A percentile compares a stretch with the other conserved stretches of the same genome.
Conservation (phyloP, 2,113 vertebrate genomes). For the Patagioenas fasciata region DNA sequence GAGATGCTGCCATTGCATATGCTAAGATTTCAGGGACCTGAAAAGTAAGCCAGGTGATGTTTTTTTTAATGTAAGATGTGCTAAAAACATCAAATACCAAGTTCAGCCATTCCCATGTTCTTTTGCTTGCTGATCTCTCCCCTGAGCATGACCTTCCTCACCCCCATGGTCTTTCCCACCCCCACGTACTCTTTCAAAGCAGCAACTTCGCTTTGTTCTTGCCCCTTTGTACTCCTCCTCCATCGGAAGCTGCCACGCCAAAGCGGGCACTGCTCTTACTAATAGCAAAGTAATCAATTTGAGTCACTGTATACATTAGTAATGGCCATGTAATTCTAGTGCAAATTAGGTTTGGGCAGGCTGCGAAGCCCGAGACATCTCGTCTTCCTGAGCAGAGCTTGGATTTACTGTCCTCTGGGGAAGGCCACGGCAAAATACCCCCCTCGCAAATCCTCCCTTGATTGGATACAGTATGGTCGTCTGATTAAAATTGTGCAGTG, state of each 20-base stretch:
- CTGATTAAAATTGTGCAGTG: conserved; percentile 63
- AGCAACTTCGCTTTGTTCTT: not conserved
- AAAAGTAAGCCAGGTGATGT: not conserved
- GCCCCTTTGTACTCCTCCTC: not conserved
- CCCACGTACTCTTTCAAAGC: not conserved
- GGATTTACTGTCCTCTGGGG: conserved; percentile 68
- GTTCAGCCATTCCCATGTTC: not conserved
- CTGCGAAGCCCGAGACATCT: conserved; percentile 35
- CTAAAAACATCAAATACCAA: not conserved
- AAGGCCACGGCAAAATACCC: conserved; percentile 29
- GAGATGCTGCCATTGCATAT: rapidly evolving
- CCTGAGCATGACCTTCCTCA: not conserved
- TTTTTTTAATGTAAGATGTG: not conserved
- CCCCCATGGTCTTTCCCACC: not conserved
- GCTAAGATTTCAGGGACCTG: not conserved
- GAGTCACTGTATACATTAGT: conserved; percentile 66
- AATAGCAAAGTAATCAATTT: conserved; percentile 69
- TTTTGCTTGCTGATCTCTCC: not conserved
- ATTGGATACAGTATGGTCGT: conserved; percentile 56
- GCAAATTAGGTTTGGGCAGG: conserved; percentile 69
- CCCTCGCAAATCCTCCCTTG: conserved; percentile 52
- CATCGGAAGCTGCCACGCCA: not conserved
- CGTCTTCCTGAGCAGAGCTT: conserved; percentile 59
- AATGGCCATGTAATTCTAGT: conserved; percentile 70
- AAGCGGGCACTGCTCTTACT: not conserved